These are phyloP conservation scores for Leucoraja erinaceus DNA, from an alignment of 2,113 vertebrate species.

Conservation along the genomic window DNA sequence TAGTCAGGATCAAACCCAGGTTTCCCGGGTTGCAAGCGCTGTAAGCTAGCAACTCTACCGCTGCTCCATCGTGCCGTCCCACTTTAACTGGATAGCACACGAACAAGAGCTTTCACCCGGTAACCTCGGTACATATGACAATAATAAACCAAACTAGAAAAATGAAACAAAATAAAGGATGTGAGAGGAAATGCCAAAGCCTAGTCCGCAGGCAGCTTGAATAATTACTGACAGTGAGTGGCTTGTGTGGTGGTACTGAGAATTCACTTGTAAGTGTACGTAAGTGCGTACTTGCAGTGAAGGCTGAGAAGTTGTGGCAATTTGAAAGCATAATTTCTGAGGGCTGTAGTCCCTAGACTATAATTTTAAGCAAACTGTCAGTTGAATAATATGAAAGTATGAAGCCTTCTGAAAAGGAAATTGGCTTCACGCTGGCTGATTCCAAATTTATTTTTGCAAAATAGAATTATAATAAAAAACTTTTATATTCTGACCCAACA, in stretches of 20 bases:
- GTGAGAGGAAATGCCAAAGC: not conserved
- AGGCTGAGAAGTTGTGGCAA: not conserved
- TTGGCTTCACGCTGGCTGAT: not conserved
- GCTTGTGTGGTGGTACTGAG: not conserved
- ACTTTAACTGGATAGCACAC: too few relatives aligned
- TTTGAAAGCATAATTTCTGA: slow-evolving; percentile 2
- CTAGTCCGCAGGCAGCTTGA: too few relatives aligned
- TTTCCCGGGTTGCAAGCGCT: too few relatives aligned
- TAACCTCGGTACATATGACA: too few relatives aligned
- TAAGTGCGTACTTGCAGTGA: not conserved
- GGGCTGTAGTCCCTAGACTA: not conserved
- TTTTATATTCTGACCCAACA: not conserved
- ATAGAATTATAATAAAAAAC: not conserved
- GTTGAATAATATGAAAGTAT: not conserved
- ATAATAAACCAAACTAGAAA: too few relatives aligned
- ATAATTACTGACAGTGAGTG: too few relatives aligned
- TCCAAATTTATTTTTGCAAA: not conserved
- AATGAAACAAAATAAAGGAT: too few relatives aligned
- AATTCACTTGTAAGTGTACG: not conserved
- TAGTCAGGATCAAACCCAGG: too few relatives aligned
- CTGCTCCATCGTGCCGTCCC: too few relatives aligned
- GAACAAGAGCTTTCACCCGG: too few relatives aligned
- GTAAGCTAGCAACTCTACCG: too few relatives aligned
- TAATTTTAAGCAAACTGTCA: not conserved
- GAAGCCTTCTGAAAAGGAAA: not conserved